A percentile compares a stretch with the other conserved stretches of the same genome.
These are phyloP conservation scores for Apodemus speciosus DNA, from an alignment of 2,113 vertebrate genomes.

Conservation along the genomic window DNA sequence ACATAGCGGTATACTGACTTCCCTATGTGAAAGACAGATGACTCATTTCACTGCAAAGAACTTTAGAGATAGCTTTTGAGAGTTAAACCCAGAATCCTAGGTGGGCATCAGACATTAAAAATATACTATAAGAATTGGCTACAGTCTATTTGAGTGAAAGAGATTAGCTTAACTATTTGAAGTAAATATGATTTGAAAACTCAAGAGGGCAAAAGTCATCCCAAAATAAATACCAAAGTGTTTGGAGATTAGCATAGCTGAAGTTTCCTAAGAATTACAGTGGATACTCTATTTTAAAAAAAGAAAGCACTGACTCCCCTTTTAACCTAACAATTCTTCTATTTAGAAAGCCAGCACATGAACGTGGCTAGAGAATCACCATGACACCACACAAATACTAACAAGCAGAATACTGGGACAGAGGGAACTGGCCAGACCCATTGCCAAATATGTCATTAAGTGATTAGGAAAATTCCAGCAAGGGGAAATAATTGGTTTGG, in stretches of 20 bases:
- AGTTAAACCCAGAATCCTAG: not conserved
- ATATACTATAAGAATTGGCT: slow-evolving; percentile 43
- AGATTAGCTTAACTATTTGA: slow-evolving; percentile 54
- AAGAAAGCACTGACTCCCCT: not conserved
- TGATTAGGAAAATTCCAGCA: not conserved
- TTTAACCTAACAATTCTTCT: not conserved
- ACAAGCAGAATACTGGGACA: not conserved
- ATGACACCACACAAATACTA: not conserved
- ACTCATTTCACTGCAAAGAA: not conserved
- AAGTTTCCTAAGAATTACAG: slow-evolving; percentile 35
- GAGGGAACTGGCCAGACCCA: not conserved
- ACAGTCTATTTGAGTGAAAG: slow-evolving; percentile 36
- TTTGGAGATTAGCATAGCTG: slow-evolving; percentile 30
- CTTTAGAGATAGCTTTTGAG: slow-evolving; percentile 22
- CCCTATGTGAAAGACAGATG: not conserved
- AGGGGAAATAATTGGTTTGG: not conserved
- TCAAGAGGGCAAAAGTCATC: slow-evolving; percentile 40
- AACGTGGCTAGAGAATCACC: not conserved
- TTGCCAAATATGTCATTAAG: not conserved
- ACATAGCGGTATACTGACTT: not conserved
- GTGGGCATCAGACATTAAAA: slow-evolving; percentile 2
- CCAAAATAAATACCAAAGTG: slow-evolving; percentile 35
- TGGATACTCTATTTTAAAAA: not conserved
- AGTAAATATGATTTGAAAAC: slow-evolving; percentile 62
- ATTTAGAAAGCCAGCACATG: not conserved